phyloP scores from a whole-genome alignment of 2,888 invertebrate genomes.

The Dasypogon diadema region DNA sequence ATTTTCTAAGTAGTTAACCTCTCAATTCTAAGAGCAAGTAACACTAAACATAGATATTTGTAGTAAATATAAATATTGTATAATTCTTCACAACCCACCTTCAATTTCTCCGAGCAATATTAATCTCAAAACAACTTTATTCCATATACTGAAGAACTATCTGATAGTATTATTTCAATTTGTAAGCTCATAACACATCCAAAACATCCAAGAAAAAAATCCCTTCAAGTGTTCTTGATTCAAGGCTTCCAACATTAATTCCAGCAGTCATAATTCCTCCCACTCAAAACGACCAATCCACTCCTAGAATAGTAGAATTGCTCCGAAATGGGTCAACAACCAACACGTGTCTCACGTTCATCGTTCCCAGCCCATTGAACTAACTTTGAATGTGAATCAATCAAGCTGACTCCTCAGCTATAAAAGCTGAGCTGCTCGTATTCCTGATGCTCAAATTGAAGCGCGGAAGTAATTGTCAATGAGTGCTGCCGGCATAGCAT shows the following conservation, averaged over 20 bases:
- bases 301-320: not conserved
- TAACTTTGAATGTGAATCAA: not conserved
- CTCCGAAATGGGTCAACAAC: conserved; percentile 7
- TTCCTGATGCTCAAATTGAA: not conserved
- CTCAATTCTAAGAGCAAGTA: no score
- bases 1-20: no score
- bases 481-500: not conserved
- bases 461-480: conserved; percentile 4
- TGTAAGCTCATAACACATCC: no score
- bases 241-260: not conserved
- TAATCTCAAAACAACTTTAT: no score
- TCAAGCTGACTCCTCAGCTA: not conserved
- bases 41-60: no score
- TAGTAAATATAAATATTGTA: no score
- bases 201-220: not conserved
- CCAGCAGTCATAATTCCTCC: not conserved
- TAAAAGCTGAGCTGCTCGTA: not conserved
- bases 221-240: not conserved
- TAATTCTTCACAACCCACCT: no score
- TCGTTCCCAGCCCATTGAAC: not conserved
- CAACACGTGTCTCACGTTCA: conserved; percentile 15
- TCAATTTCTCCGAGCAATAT: no score
- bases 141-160: no score
- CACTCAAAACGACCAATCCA: not conserved
- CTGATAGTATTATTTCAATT: no score